Conservation (phyloP, 2,797 vertebrate genomes). For the Leucoraja ocellata region DNA sequence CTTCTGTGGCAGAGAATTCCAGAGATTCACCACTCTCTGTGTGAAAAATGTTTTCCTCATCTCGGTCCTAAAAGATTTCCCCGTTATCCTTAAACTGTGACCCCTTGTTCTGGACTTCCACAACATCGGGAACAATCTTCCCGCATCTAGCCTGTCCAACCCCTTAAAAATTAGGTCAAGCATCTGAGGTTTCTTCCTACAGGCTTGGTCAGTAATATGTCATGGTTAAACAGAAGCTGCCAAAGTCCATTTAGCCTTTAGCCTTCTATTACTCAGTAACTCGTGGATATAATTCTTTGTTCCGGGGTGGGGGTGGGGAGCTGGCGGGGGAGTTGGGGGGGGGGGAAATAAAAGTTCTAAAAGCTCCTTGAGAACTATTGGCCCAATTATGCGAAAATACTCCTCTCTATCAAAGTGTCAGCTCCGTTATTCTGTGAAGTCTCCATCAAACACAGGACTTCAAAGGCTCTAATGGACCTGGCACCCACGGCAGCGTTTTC, state of each 20-base stretch:
- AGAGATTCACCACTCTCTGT: too few species aligned
- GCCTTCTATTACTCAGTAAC: not conserved
- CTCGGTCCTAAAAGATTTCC: too few species aligned
- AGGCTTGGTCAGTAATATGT: not conserved
- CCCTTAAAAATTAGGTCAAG: too few species aligned
- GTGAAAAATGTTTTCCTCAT: too few species aligned
- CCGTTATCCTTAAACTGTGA: too few species aligned
- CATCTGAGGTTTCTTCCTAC: too few species aligned
- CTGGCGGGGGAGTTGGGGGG: too few species aligned
- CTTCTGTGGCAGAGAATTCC: too few species aligned
- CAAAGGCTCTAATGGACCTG: not conserved
- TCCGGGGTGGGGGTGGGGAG: too few species aligned
- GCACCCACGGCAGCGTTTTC: not conserved
- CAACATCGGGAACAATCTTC: too few species aligned
- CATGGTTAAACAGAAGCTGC: slow-evolving; percentile 12
- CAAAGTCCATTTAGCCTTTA: not conserved
- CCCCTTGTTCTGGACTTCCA: too few species aligned
- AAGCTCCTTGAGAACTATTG: not conserved
- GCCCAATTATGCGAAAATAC: not conserved
- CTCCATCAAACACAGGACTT: not conserved
- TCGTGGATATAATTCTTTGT: not conserved
- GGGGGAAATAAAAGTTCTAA: not conserved
- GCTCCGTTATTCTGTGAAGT: slow-evolving; percentile 10
- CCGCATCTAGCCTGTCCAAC: too few species aligned
- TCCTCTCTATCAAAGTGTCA: not conserved